Percentiles rank a stretch among this genome's conserved stretches.
Evolutionary conservation across 37 sponge, comb jelly and placozoan species (phyloP).

Genomic region (Beroe forskalii): DNA sequence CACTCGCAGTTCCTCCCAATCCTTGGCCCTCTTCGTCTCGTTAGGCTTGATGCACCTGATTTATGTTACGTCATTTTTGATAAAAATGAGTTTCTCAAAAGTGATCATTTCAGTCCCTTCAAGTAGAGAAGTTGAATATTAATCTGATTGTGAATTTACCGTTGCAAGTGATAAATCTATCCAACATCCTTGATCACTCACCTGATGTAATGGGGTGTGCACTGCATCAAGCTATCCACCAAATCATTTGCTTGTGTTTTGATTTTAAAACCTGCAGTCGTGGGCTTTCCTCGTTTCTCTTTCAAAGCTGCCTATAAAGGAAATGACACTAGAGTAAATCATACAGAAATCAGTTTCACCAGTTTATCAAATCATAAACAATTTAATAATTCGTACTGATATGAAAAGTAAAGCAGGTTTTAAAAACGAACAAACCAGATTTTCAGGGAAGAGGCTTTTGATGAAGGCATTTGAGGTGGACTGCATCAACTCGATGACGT

Average conservation of each 20-base stretch:
- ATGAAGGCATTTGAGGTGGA: constrained; percentile 82
- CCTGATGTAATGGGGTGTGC: constrained; percentile 94
- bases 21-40: constrained; percentile 91
- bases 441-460: constrained; percentile 81
- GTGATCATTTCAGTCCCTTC: too few relatives aligned
- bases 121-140: too few relatives aligned
- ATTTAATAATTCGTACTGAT: too few relatives aligned
- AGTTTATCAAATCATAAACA: too few relatives aligned
- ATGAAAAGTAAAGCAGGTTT: too few relatives aligned
- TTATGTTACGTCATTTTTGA: too few relatives aligned
- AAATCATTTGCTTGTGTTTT: constrained; percentile 93
- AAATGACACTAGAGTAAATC: too few relatives aligned
- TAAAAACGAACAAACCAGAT: constrained; percentile 71
- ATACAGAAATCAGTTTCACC: too few relatives aligned
- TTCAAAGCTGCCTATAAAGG: constrained; percentile 23
- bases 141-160: too few relatives aligned
- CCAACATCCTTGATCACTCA: too few relatives aligned
- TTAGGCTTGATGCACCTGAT: constrained; percentile 95
- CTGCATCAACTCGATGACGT: constrained; percentile 94
- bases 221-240: constrained; percentile 82
- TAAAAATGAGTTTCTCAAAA: too few relatives aligned
- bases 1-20: constrained; percentile 88
- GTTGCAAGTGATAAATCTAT: too few relatives aligned
- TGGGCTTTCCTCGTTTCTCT: constrained; percentile 82
- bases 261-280: constrained; percentile 86